These are phyloP conservation scores for Nycticorax nycticorax DNA, from an alignment of 2,113 vertebrate species.

Conservation along the genomic window DNA sequence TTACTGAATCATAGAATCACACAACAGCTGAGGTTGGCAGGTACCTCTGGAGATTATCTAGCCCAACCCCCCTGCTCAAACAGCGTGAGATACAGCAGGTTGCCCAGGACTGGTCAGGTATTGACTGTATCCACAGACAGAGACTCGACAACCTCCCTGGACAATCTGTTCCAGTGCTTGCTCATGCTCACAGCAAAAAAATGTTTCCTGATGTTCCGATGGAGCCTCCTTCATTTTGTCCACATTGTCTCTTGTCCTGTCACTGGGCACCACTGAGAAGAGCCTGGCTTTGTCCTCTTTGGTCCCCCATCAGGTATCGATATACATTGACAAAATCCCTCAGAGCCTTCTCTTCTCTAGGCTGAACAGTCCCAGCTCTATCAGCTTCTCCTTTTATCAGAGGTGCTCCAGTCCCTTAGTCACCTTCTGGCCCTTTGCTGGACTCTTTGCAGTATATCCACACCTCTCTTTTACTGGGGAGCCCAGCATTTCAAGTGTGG, in stretches of 20 bases:
- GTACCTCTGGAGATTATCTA: background rate
- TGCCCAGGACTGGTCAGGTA: background rate
- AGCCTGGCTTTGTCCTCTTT: background rate
- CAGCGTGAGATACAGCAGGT: background rate
- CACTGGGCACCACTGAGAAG: background rate
- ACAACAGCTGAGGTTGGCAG: background rate
- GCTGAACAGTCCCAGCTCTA: background rate
- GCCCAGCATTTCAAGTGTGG: background rate
- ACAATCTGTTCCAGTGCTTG: background rate
- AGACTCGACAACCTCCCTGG: background rate
- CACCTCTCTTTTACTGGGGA: background rate
- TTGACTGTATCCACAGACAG: background rate
- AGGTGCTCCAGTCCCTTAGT: background rate
- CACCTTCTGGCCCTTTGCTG: background rate
- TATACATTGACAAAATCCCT: background rate
- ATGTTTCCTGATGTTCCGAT: background rate
- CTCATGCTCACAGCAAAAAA: background rate
- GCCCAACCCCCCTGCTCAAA: background rate
- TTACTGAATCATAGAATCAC: background rate
- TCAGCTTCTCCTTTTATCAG: background rate
- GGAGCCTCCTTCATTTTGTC: background rate
- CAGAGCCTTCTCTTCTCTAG: background rate
- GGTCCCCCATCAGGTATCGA: accelerated
- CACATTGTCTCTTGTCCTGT: background rate
- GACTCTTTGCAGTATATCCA: background rate